Percentiles rank a stretch among this genome's conserved stretches.
These are phyloP conservation scores for Agriopis aurantiaria DNA, from an alignment of 2,888 invertebrate species.

Conservation along the genomic window DNA sequence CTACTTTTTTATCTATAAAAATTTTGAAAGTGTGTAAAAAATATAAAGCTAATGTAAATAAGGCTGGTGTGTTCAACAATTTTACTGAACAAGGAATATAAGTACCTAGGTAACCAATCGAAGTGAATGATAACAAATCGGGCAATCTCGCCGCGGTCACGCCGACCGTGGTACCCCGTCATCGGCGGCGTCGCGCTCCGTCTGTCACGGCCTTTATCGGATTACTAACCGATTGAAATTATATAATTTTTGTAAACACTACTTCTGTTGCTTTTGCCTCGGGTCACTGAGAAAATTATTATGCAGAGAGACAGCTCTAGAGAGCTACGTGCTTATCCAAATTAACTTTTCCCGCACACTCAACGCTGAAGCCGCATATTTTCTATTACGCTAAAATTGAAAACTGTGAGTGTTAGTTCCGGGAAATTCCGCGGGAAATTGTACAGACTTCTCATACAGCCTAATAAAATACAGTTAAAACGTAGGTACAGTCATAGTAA, in stretches of 20 bases:
- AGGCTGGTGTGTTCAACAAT: not conserved
- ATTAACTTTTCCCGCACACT: too few relatives aligned
- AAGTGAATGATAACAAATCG: constrained; percentile 31
- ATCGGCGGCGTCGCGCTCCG: constrained; percentile 45
- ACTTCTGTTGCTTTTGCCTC: not conserved
- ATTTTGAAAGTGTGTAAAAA: too few relatives aligned
- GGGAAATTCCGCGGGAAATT: too few relatives aligned
- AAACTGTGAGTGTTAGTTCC: too few relatives aligned
- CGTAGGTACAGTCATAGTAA: too few relatives aligned
- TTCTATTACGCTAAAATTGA: too few relatives aligned
- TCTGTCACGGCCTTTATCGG: constrained; percentile 40
- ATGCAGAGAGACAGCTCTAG: not conserved
- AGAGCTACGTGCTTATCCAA: too few relatives aligned
- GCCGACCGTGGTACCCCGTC: constrained; percentile 16
- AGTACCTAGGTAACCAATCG: constrained; percentile 4
- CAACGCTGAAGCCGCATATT: too few relatives aligned
- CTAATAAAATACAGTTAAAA: too few relatives aligned
- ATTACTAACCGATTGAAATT: constrained; percentile 37
- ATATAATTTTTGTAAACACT: constrained; percentile 45
- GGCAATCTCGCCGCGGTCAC: constrained; percentile 29
- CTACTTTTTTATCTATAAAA: too few relatives aligned
- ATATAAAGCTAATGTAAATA: too few relatives aligned
- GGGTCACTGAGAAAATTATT: constrained; percentile 2
- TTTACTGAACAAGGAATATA: constrained; percentile 2
- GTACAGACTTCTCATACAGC: too few relatives aligned